Percentiles rank a stretch among this genome's conserved stretches.
Conservation (phyloP, 2,113 vertebrate genomes). For the Rhinogobius similis region DNA sequence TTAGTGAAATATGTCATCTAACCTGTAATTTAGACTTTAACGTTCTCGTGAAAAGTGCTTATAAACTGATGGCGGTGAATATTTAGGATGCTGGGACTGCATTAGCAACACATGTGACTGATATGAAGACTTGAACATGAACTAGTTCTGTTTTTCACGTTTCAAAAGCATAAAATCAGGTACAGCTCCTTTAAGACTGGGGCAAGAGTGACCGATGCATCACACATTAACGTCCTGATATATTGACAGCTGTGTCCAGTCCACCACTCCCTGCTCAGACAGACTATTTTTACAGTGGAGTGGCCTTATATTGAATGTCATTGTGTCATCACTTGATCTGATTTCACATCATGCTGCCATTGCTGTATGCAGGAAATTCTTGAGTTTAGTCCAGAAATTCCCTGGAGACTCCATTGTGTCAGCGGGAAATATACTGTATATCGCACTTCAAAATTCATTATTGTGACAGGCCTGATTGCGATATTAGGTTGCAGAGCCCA, state of each 20-base stretch:
- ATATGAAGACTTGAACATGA: too few relatives aligned
- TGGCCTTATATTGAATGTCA: conserved; percentile 2
- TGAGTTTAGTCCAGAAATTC: neutral
- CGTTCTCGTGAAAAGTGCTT: too few relatives aligned
- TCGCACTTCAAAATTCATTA: too few relatives aligned
- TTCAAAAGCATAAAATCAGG: too few relatives aligned
- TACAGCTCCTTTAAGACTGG: too few relatives aligned
- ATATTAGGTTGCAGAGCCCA: too few relatives aligned
- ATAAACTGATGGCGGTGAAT: too few relatives aligned
- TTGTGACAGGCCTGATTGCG: too few relatives aligned
- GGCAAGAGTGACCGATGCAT: neutral
- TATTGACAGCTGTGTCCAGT: neutral
- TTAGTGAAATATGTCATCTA: too few relatives aligned
- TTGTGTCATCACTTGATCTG: neutral
- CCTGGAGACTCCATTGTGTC: neutral
- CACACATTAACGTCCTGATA: neutral
- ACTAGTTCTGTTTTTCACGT: neutral
- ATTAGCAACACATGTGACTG: too few relatives aligned
- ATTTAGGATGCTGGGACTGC: too few relatives aligned
- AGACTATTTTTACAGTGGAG: neutral
- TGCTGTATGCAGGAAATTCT: neutral
- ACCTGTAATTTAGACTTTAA: too few relatives aligned
- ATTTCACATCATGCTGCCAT: conserved; percentile 5
- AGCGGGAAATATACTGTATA: neutral
- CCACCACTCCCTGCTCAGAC: neutral